Base-by-base conservation (phyloP, 2,888 invertebrate genomes). In the Chrysotoxum bicinctum region DNA sequence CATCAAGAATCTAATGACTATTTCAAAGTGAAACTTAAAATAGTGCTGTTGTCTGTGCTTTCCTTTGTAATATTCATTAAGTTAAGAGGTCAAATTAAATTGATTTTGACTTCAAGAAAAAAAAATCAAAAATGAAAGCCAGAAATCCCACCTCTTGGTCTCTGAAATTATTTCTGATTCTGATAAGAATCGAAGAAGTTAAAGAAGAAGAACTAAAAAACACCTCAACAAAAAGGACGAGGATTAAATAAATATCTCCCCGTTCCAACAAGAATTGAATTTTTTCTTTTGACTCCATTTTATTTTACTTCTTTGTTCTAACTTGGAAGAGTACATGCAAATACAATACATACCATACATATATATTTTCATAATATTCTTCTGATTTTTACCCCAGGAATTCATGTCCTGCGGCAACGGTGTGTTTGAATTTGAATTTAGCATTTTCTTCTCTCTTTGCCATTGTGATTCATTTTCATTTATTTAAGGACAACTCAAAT, bases 391-490 rank as follows among this genome's bases (percentile, higher is more conserved):
- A 37, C 52, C 58, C 21, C 40, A 56, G 60, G 73, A 66, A 76
- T 69, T 77, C 68, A 37, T 78, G 62, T 77, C 73, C 77, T 83
- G 52, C 54, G 37, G 82, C 30, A 54, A 16, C 54, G 54, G 54
- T 54, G 56, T 70, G 64, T 81, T 66, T 78, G 54, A 72, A 78
- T 78, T 80, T 80, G 74, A 76, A 50, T 76, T 68, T 52, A n/a
- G n/a, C 30, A 54, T 56, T 60, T 50, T 54, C 21, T 35, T 12
- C 40, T 40, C 19, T 50, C 50, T 54, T 40, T 66, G 58, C 43
- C 70, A 52, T 78, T 83, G 83, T 58, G 78, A 83, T 78, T 83
- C 77, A 83, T 83, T 83, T 83, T 78, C 64, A 78, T 74, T 74
- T 78, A 66, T 74, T 60, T 40, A 40, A 74, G 78, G 64, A 74